Base-by-base conservation (phyloP, 2,888 invertebrate species). In the Phortica magna region DNA sequence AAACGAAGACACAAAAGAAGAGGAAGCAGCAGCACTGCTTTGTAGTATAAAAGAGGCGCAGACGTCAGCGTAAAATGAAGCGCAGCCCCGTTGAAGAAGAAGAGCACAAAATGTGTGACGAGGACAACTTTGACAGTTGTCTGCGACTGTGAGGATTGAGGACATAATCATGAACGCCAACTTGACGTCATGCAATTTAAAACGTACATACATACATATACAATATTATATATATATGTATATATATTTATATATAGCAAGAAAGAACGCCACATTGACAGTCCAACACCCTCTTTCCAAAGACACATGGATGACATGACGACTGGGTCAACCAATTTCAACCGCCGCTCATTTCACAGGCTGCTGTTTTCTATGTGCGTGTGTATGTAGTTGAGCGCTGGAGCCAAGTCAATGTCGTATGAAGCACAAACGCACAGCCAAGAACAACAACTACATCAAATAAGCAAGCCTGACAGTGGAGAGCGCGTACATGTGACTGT, bases 111-210 rank as follows among this genome's bases (percentile, higher is more conserved):
- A 48, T 48, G 7, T 48, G 14, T 48, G 48, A 48, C 9, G 48
- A 48, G 48, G 48, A 48, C 48, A 48, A 48, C 48, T 2, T 48
- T 48, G 48, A 48, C 48, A 48, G 14, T 48, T 14, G 1, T 14
- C 48, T 9, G 48, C 2, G 31, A 31, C 31, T 31, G 48, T 48
- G 48, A 2, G 1, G 22, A 61, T 10, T 12, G 61, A 61, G 31
- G 17, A 61, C 14, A 22, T 22, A 10, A 48, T 14, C n/a, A 9
- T 10, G 79, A 80, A 79, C 84, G 85, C 85, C 87, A 85, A 85
- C 85, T 87, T 83, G 88, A 87, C 87, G 87, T 87, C 87, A 85
- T 87, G 84, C 88, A 88, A 88, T 88, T 85, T 85, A 84, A 85
- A 85, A 84, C 88, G 77, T 53, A 22, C 10, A 31, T 55, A 53